A percentile compares a stretch with the other conserved stretches of the same genome.
phyloP scores from a whole-genome alignment of 2,888 invertebrate species.

The Dorcus hopei region DNA sequence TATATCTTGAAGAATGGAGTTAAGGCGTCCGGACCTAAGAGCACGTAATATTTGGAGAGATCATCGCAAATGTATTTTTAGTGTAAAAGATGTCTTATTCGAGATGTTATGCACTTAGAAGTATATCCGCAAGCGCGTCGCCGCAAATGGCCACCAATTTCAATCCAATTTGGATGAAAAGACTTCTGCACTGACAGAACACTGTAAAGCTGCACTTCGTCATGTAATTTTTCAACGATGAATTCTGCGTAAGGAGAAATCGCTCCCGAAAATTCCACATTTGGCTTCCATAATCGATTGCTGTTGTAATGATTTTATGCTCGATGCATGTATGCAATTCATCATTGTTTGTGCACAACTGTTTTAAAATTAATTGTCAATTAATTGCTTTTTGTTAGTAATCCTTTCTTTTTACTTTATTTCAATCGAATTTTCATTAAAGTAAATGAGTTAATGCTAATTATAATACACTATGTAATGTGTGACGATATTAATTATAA shows the following conservation, averaged over 20 bases:
- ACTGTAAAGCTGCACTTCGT: not conserved
- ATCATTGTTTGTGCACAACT: no score
- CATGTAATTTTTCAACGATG: conserved; percentile 4
- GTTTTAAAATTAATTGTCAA: no score
- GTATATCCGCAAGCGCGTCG: conserved; percentile 29
- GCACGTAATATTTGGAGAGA: conserved; percentile 30
- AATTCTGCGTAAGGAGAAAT: not conserved
- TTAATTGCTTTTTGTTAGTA: no score
- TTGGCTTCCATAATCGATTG: not conserved
- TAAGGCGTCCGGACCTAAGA: conserved; percentile 19
- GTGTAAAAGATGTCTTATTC: conserved; percentile 34
- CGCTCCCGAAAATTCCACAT: not conserved
- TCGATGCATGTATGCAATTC: no score
- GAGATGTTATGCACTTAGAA: conserved; percentile 34
- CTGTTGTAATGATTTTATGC: no score
- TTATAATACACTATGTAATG: no score
- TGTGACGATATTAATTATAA: no score
- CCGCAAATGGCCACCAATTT: conserved; percentile 31
- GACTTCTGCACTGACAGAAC: conserved; percentile 19
- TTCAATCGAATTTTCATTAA: no score
- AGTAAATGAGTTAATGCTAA: no score
- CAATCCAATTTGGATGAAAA: conserved; percentile 26
- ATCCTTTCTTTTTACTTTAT: no score
- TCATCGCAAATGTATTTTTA: conserved; percentile 33
- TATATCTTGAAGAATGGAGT: conserved; percentile 35